Base-by-base conservation (phyloP, 2,888 invertebrate species). In the Prenolepis imparis region DNA sequence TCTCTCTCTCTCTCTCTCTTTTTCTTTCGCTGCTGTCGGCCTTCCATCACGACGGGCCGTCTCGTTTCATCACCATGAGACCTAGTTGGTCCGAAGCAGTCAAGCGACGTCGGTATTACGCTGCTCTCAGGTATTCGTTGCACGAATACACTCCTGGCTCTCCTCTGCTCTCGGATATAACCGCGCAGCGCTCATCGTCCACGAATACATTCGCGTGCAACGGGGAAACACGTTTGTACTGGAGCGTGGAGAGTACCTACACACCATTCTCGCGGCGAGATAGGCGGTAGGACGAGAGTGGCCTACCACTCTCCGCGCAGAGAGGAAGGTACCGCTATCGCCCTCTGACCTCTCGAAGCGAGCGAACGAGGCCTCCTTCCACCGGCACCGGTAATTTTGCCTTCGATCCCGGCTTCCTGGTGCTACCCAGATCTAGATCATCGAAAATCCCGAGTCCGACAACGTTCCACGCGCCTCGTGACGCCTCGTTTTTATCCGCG, bases 261-360 rank as follows among this genome's bases (percentile, higher is more conserved):
- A 84, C 84, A 87, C 84, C 55, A 68, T 70, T 83, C 70, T 68
- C 44, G 78, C 59, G 24, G 59, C 59, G 44, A 68, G 85, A 83
- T 87, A 87, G 88, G 85, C 84, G 89, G 91, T 87, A 89, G 91
- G 87, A 91, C 88, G 89, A 88, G 89, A 87, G 87, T 82, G 81
- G 86, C 83, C 87, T 90, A 87, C 89, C 52, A 52, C 52, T 52
- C 89, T 87, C 86, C 82, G 66, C 48, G 67, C 70, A 59, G 36
- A 91, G 92, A 92, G 91, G 93, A 93, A 90, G 93, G 93, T 94
- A 94, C 94, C 94, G 94, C 94, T 94, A 94, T 93, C 92, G 93
- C 93, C 94, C 94, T 94, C 91, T 94, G 94, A 94, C 94, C 94
- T 90, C 93, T 87, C 91, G 84, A 90, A 89, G 86, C 91, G 90